phyloP scores from a whole-genome alignment of 1,140 invertebrate genomes.

The Drosophila asahinai region DNA sequence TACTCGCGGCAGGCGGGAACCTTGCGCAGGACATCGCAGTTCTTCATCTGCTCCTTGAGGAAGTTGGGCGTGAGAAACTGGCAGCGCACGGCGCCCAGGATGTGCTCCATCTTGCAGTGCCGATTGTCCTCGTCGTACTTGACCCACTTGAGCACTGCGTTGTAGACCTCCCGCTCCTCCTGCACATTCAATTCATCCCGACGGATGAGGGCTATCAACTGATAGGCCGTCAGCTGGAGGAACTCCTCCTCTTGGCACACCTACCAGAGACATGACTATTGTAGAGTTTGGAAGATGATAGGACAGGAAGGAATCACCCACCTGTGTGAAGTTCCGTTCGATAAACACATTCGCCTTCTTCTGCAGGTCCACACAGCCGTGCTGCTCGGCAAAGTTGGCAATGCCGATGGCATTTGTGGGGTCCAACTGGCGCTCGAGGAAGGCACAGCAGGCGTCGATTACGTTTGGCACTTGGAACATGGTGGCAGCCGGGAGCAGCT shows the following conservation, averaged over 20 bases:
- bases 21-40: constrained; percentile 94
- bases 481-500: constrained; percentile 94
- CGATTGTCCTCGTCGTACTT: constrained; percentile 94
- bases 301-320: constrained; percentile 13
- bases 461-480: constrained; percentile 97
- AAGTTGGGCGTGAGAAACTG: constrained; percentile 96
- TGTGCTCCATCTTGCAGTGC: constrained; percentile 93
- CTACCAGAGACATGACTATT: constrained; percentile 74
- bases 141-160: constrained; percentile 96
- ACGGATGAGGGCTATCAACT: constrained; percentile 92
- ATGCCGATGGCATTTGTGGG: constrained; percentile 97
- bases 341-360: constrained; percentile 95
- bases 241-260: constrained; percentile 97
- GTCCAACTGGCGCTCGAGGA: constrained; percentile 95
- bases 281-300: neutral
- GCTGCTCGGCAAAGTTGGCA: constrained; percentile 95
- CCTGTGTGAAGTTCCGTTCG: constrained; percentile 94
- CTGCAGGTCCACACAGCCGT: constrained; percentile 93
- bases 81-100: constrained; percentile 94
- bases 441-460: constrained; percentile 95
- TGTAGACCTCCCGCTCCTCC: constrained; percentile 96
- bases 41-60: constrained; percentile 94
- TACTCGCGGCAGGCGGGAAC: constrained; percentile 95
- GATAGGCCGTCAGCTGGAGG: constrained; percentile 91
- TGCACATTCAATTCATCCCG: constrained; percentile 96